phyloP scores from a whole-genome alignment of 1,140 invertebrate genomes.

The Camponotus floridanus region DNA sequence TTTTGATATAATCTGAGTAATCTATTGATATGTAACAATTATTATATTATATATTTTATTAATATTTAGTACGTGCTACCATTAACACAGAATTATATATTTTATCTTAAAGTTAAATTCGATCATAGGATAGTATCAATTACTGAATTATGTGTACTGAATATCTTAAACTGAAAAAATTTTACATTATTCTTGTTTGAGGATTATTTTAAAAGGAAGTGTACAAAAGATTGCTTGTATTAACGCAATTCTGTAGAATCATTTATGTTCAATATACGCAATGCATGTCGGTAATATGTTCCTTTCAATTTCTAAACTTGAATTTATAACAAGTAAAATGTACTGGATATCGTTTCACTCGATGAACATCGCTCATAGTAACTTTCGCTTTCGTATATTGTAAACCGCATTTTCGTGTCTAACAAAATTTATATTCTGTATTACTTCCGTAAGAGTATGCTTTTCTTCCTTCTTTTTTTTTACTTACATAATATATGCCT shows the following conservation, averaged over 20 bases:
- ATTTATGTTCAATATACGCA: background rate
- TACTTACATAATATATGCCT: background rate
- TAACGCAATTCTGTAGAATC: constrained; percentile 2
- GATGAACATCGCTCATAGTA: constrained; percentile 29
- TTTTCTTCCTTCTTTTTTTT: background rate
- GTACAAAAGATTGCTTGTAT: background rate
- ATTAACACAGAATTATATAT: background rate
- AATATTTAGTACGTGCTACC: background rate
- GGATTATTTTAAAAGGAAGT: background rate
- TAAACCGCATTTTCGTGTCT: constrained; percentile 25
- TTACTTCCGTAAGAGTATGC: constrained; percentile 15
- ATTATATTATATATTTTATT: background rate
- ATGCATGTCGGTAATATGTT: constrained; percentile 39
- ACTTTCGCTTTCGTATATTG: constrained; percentile 45
- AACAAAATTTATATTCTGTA: constrained; percentile 9
- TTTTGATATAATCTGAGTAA: background rate
- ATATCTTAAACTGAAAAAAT: background rate
- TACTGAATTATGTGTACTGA: no score
- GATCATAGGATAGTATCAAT: background rate
- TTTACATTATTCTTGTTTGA: background rate
- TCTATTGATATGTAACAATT: background rate
- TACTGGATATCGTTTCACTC: constrained; percentile 30
- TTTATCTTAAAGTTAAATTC: background rate
- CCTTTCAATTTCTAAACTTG: constrained; percentile 36
- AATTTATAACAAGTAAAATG: constrained; percentile 37